A percentile compares a stretch with the other conserved stretches of the same genome.
phyloP scores from a whole-genome alignment of 1,140 invertebrate species.

The Brachionus koreanus region DNA sequence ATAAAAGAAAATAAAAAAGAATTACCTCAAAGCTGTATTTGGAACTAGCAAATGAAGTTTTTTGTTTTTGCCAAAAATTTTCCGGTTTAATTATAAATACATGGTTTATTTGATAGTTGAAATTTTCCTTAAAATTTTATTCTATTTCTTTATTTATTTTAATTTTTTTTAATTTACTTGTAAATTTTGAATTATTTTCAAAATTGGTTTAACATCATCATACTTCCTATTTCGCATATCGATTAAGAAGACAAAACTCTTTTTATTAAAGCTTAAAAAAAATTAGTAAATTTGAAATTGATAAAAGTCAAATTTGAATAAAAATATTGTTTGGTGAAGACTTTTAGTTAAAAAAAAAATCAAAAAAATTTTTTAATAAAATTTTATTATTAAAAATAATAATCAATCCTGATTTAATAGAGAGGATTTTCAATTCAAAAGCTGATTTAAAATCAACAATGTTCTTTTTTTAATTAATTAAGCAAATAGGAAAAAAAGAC shows the following conservation, averaged over 20 bases:
- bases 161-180: background rate
- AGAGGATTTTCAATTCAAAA: too few species aligned
- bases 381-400: too few species aligned
- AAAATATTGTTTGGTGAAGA: too few species aligned
- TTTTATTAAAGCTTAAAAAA: slow-evolving; percentile 14
- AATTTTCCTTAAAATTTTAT: slow-evolving; percentile 31
- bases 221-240: slow-evolving; percentile 41
- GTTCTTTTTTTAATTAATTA: too few species aligned
- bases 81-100: slow-evolving; percentile 96
- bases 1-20: background rate
- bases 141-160: background rate
- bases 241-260: slow-evolving; percentile 15
- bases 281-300: too few species aligned
- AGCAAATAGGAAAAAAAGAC: too few species aligned
- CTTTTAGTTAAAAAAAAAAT: too few species aligned
- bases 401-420: too few species aligned
- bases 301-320: too few species aligned
- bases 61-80: slow-evolving; percentile 98
- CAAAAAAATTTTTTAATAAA: too few species aligned
- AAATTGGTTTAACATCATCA: slow-evolving; percentile 31
- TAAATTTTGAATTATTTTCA: slow-evolving; percentile 39
- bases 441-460: too few species aligned
- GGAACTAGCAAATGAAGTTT: slow-evolving; percentile 87
- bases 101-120: slow-evolving; percentile 60
- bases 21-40: slow-evolving; percentile 89